Evolutionary conservation across 2,888 invertebrate genomes (phyloP), one percentile per base, ranked within the genome.

Genomic region (Thecophora atra): DNA sequence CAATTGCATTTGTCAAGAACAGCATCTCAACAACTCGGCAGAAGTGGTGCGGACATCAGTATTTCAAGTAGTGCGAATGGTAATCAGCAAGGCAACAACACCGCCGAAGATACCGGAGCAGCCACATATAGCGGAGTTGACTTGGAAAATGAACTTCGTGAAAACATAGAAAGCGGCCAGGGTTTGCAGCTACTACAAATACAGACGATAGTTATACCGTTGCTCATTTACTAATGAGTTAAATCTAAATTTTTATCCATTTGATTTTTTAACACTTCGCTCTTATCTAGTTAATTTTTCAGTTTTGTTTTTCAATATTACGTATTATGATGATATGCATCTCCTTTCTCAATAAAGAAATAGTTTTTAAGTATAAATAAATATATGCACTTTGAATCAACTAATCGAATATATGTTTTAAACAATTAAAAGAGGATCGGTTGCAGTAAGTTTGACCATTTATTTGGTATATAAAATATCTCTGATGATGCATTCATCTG

Each of bases 131-230:
- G 75, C 15, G 80, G 81, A 11, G 87, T 84, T 4, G 92, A 92
- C 86, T 85, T 92, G 77, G 92, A 92, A 82, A 90, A 90, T 17
- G 92, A 92, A 78, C 82, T 92, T 60, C 87, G 92, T n/a, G 92
- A 92, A 83, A 92, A 92, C 83, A 85, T 92, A 28, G 92, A 92
- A 82, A 91, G 90, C 82, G 92, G 91, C 89, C 89, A 28, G 88
- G 78, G 81, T 87, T 85, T 73, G 73, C 78, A 8, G 82, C 86
- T 37, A 86, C 85, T 58, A 77, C 83, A 0, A 79, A 84, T 17
- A 82, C 80, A 26, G 88, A 88, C 73, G 84, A 84, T 73, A 85
- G 82, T 73, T 88, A 72, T 71, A 81, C 84, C 76, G 82, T 83
- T 70, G 83, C 83, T 26, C 83, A 83, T 71, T 76, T 83, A 74